phyloP scores from a whole-genome alignment of 2,797 vertebrate genomes.

The Sarcoramphus papa region DNA sequence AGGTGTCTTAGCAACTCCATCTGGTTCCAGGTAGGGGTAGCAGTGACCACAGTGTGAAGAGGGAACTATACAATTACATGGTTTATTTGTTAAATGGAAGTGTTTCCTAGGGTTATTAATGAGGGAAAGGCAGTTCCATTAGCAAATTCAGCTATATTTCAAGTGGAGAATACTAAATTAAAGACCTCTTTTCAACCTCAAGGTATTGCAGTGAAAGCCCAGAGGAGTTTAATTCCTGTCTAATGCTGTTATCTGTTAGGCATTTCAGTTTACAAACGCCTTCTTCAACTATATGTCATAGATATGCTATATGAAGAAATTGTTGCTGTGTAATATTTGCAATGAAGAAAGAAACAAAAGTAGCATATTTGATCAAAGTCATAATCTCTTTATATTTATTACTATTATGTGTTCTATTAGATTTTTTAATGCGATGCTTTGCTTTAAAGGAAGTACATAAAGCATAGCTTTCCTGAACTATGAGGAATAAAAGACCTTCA shows the following conservation, averaged over 20 bases:
- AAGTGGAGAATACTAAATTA: not conserved
- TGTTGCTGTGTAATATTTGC: not conserved
- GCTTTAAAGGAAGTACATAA: not conserved
- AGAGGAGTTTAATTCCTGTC: not conserved
- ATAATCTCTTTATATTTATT: not conserved
- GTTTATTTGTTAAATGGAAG: not conserved
- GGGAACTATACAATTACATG: not conserved
- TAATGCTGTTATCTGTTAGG: not conserved
- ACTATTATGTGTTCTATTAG: not conserved
- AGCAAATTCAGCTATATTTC: not conserved
- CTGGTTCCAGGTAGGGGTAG: not conserved
- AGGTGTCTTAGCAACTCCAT: not conserved
- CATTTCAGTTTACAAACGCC: not conserved
- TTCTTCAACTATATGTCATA: not conserved
- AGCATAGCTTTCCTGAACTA: not conserved
- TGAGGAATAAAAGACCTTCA: not conserved
- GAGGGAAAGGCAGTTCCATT: not conserved
- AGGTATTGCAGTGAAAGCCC: not conserved
- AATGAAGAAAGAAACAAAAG: not conserved
- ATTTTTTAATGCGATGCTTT: not conserved
- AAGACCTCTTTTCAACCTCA: not conserved
- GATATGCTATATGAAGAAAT: not conserved
- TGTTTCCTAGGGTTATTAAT: not conserved
- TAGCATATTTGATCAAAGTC: not conserved
- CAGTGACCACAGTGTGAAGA: not conserved